Percentiles rank a stretch among this genome's conserved stretches.
Evolutionary conservation across 2,113 vertebrate genomes (phyloP).

Genomic region (Tupaia chinensis): DNA sequence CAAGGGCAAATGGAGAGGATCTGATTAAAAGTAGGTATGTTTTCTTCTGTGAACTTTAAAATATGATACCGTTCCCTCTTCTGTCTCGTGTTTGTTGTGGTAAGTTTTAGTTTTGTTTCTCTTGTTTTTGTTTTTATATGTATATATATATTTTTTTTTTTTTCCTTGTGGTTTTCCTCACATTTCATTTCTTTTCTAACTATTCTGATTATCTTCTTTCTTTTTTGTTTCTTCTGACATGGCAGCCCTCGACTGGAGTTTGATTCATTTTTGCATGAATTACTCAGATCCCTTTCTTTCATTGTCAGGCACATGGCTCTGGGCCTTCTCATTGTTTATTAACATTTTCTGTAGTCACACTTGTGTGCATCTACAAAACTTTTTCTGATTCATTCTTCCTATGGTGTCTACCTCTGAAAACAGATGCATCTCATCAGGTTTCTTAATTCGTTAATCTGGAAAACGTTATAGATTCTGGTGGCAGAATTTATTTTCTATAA

Average conservation of each 20-base stretch:
- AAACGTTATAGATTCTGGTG: background rate
- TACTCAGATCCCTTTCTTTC: background rate
- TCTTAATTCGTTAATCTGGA: conserved; percentile 47
- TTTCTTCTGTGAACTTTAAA: conserved; percentile 72
- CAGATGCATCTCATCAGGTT: conserved; percentile 3
- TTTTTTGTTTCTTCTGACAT: background rate
- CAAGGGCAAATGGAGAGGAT: conserved; percentile 52
- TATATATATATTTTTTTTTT: background rate
- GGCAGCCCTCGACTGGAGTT: background rate
- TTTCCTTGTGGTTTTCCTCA: background rate
- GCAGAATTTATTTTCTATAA: conserved; percentile 48
- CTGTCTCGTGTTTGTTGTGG: conserved; percentile 61
- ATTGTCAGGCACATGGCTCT: background rate
- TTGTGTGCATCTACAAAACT: background rate
- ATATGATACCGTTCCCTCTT: conserved; percentile 56
- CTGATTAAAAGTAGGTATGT: conserved; percentile 69
- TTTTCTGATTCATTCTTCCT: background rate
- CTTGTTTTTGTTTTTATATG: background rate
- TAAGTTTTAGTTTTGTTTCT: background rate
- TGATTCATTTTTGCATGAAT: background rate
- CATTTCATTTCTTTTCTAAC: conserved; percentile 8
- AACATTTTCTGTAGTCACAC: conserved; percentile 14
- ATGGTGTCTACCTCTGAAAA: conserved; percentile 33
- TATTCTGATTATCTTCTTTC: background rate
- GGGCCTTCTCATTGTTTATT: background rate